Base-by-base conservation (phyloP, 2,888 invertebrate species). In the Malthinus seriepunctatus region DNA sequence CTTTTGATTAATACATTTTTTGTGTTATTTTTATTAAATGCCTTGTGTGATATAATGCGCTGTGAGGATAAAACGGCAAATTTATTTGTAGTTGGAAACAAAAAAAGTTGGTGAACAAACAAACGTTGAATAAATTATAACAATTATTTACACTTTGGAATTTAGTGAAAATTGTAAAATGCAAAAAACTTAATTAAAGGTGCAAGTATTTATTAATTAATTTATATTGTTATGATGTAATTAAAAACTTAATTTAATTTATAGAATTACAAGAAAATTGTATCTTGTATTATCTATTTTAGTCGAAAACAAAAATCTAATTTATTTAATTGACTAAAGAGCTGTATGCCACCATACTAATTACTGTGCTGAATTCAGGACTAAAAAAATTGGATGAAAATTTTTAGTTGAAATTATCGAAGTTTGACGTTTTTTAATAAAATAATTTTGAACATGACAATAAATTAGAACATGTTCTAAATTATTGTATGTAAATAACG, bases 131-230 rank as follows among this genome's bases (percentile, higher is more conserved):
- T 42, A 42, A 42, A 42, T 42, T 23, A 38, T 38, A 42, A 42
- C 8, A 8, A 15, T 39, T 15, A 39, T 39, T 39, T 39, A 39
- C 23, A 23, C 39, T 42, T 23, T 42, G 39, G 14, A 42, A 42
- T 42, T 42, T 42, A 42, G 39, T 23, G 39, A 42, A 42, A 23
- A 42, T 42, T 42, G 39, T 42, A 42, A 42, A 23, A 15, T 42
- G 12, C 23, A 23, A 12, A 38, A 14, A 15, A 15, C 23, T 15
- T 42, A 15, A 42, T 15, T 15, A 42, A 23, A 42, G 39, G 39
- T 42, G 39, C 39, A 42, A 42, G 39, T 23, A 42, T 15, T 14
- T 39, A 42, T 42, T 42, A 42, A 15, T 42, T 42, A 42, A 42
- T 42, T 42, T 15, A 12, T 39, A 39, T n/a, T 39, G 39, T 14